These are phyloP conservation scores for Malacoraja senta DNA, from an alignment of 2,797 vertebrate genomes.

Conservation along the genomic window DNA sequence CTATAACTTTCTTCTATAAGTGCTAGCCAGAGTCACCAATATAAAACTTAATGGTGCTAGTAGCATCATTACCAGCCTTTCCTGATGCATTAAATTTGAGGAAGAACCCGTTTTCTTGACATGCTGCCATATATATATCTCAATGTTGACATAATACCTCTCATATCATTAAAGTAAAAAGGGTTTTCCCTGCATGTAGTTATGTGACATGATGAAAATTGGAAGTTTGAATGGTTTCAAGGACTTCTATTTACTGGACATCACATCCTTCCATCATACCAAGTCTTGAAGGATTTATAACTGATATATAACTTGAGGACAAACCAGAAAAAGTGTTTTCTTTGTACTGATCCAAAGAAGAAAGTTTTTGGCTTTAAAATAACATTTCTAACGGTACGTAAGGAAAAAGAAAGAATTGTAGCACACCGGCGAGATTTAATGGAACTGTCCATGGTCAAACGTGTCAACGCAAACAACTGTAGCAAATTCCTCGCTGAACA, in stretches of 20 bases:
- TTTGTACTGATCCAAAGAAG: background rate
- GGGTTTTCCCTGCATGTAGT: background rate
- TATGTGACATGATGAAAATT: background rate
- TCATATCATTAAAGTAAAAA: background rate
- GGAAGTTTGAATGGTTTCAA: background rate
- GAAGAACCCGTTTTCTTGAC: background rate
- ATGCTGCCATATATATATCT: background rate
- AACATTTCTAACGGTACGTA: background rate
- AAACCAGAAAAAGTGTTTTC: background rate
- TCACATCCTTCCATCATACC: background rate
- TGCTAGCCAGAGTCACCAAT: background rate
- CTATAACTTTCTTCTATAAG: background rate
- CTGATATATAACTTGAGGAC: background rate
- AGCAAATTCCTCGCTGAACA: background rate
- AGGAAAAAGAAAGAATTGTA: background rate
- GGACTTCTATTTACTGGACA: background rate
- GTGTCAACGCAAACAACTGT: background rate
- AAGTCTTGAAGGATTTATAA: background rate
- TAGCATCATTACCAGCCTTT: background rate
- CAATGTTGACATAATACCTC: constrained; percentile 1
- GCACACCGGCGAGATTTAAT: background rate
- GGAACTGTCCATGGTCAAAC: background rate
- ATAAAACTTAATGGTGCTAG: background rate
- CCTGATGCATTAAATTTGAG: background rate
- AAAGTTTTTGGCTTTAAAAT: background rate